Base-by-base conservation (phyloP, 1,140 invertebrate genomes). In the Tigriopus japonicus region DNA sequence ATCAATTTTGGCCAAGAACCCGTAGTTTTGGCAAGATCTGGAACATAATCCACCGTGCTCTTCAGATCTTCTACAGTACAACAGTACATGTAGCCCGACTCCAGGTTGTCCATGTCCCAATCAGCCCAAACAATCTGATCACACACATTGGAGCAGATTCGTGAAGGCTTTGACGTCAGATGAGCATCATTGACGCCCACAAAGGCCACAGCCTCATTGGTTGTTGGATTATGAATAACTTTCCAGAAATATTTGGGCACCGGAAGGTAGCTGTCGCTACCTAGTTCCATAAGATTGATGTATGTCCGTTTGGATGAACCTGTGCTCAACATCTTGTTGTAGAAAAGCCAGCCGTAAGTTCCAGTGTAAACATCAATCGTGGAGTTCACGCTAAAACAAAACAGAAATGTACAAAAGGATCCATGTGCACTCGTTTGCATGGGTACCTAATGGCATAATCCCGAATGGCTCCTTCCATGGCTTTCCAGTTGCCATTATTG, bases 401-500 rank as follows among this genome's bases (percentile, higher is more conserved):
- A 35, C 9, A 35, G 28, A 9, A 35, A n/a, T n/a, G n/a, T n/a
- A n/a, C n/a, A n/a, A n/a, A n/a, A n/a, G n/a, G n/a, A n/a, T n/a
- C n/a, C n/a, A n/a, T n/a, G n/a, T n/a, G n/a, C n/a, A n/a, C n/a
- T n/a, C n/a, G n/a, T n/a, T n/a, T n/a, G n/a, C n/a, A n/a, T n/a
- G n/a, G n/a, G n/a, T 53, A 60, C 58, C 41, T 60, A 9, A 14
- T 28, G n/a, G 58, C 58, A n/a, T 51, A 51, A 28, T 60, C 58
- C 19, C 58, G 28, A 19, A 42, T 12, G 6, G 28, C 19, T 10
- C 14, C 13, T 51, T 60, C 58, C 14, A 60, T 15, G 23, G 86
- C 84, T 73, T 98, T 99, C 67, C 67, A 68, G 59, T 68, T 68
- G 13, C 66, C 66, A 41, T 67, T 68, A 52, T 68, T 68, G 41